These are phyloP conservation scores for Oryzias javanicus DNA, from an alignment of 2,113 vertebrate species.

Conservation along the genomic window DNA sequence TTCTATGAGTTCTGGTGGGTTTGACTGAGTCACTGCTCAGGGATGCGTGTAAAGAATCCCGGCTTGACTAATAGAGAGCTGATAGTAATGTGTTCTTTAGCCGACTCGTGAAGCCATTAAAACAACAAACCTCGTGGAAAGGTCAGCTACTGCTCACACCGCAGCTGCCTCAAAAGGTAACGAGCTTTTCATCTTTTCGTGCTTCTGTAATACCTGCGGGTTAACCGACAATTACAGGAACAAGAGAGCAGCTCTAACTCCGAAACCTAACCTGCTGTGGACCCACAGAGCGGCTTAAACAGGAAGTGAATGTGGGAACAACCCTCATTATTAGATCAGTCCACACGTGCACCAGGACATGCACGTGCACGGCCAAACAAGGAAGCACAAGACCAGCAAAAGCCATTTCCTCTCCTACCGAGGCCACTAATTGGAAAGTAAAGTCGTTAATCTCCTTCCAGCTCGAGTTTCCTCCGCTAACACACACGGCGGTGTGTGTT, in stretches of 20 bases:
- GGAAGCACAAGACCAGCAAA: constrained; percentile 50
- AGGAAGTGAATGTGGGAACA: constrained; percentile 58
- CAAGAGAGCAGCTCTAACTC: no score
- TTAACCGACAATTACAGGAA: no score
- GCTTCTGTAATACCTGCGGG: no score
- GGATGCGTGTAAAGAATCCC: neutral
- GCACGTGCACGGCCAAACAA: constrained; percentile 26
- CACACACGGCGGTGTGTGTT: constrained; percentile 33
- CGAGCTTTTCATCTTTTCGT: neutral
- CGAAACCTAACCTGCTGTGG: neutral
- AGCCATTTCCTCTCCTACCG: constrained; percentile 58
- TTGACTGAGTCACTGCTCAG: no score
- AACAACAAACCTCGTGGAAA: neutral
- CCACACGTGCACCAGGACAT: constrained; percentile 14
- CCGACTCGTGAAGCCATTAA: neutral
- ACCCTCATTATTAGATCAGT: constrained; percentile 50
- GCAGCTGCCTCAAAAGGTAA: neutral
- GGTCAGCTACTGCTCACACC: neutral
- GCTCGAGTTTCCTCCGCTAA: constrained; percentile 44
- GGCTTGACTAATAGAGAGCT: neutral
- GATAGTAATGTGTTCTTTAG: neutral
- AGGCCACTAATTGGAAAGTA: constrained; percentile 59
- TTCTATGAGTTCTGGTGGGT: no score
- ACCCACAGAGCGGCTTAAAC: constrained; percentile 21
- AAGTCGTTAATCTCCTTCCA: constrained; percentile 54